Conservation (phyloP, 2,888 invertebrate species). For the Tuberolachnus salignus region DNA sequence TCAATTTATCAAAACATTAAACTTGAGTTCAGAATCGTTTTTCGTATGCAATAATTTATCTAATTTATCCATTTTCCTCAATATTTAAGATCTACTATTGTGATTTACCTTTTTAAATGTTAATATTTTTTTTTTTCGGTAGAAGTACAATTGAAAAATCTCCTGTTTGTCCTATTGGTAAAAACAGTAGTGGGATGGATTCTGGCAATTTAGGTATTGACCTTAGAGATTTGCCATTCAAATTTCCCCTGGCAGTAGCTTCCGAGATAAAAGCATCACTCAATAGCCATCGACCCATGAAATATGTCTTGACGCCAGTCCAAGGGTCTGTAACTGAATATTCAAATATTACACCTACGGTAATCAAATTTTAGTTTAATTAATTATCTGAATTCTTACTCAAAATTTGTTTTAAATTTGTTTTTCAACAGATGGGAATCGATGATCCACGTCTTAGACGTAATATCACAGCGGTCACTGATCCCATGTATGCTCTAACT, state of each 20-base stretch:
- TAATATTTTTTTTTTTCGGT: too few species aligned
- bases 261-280: constrained; percentile 85
- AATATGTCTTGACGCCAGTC: constrained; percentile 66
- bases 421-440: constrained; percentile 47
- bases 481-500: constrained; percentile 33
- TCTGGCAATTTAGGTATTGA: constrained; percentile 69
- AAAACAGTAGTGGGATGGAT: too few species aligned
- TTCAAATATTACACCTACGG: constrained; percentile 54
- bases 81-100: too few species aligned
- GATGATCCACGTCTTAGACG: constrained; percentile 51
- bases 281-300: constrained; percentile 76
- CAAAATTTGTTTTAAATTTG: background rate
- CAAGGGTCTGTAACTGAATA: constrained; percentile 59
- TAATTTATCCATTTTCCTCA: background rate
- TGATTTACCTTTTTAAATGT: too few species aligned
- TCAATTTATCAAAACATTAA: too few species aligned
- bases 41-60: too few species aligned
- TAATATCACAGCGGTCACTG: constrained; percentile 44
- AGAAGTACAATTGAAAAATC: constrained; percentile 42
- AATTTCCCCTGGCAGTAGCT: constrained; percentile 77
- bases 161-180: too few species aligned
- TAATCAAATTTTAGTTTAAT: constrained; percentile 3
- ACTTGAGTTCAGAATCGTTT: too few species aligned
- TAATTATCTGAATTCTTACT: background rate
- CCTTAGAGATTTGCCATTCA: constrained; percentile 79